Conservation (phyloP, 1,140 invertebrate species). For the Streblospio benedicti region DNA sequence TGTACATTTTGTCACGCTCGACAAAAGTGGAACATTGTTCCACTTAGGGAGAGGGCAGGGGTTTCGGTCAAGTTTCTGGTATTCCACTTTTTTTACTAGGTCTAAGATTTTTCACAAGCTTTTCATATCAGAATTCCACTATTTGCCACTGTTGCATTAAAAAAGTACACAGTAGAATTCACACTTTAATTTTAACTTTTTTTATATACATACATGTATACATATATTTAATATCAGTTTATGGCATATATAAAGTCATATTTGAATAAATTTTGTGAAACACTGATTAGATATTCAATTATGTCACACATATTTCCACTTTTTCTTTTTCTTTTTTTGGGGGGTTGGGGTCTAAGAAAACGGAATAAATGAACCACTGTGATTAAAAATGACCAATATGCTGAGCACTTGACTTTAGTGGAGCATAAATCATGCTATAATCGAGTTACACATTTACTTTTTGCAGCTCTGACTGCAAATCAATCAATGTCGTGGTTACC, state of each 20-base stretch:
- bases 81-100: background rate
- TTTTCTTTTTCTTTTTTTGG: too few species aligned
- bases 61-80: background rate
- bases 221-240: background rate
- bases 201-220: conserved; percentile 1
- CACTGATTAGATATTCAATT: too few species aligned
- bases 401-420: too few species aligned
- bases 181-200: background rate
- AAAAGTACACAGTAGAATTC: background rate
- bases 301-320: too few species aligned
- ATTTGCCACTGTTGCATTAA: background rate
- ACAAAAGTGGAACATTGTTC: background rate
- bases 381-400: too few species aligned
- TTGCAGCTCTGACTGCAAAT: too few species aligned
- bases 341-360: too few species aligned
- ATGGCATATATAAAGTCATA: background rate
- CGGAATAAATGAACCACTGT: too few species aligned
- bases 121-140: background rate
- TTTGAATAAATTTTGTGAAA: background rate
- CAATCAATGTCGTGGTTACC: too few species aligned
- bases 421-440: too few species aligned
- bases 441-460: too few species aligned
- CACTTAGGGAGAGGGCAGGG: background rate
- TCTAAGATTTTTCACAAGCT: background rate
- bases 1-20: background rate